A percentile compares a stretch with the other conserved stretches of the same genome.
Evolutionary conservation across 2,113 vertebrate genomes (phyloP).

Genomic region (Crotophaga sulcirostris): DNA sequence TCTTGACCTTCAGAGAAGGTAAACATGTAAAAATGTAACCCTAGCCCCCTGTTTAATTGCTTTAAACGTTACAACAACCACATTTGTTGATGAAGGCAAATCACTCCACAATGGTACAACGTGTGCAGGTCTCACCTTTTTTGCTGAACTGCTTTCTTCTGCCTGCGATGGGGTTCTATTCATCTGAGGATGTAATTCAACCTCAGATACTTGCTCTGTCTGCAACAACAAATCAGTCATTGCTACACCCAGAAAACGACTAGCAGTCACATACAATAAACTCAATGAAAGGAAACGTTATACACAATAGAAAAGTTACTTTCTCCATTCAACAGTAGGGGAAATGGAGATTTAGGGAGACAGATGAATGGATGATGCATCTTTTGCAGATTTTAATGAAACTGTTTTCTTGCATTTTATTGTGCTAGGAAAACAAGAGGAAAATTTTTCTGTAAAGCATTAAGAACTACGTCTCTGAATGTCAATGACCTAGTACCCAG

Average conservation of each 20-base stretch:
- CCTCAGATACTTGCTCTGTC: constrained; percentile 79
- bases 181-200: constrained; percentile 71
- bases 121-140: constrained; percentile 79
- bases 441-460: background rate
- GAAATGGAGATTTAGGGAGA: constrained; percentile 3
- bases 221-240: constrained; percentile 73
- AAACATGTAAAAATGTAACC: constrained; percentile 21
- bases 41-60: background rate
- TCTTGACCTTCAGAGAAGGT: constrained; percentile 35
- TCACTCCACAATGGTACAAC: background rate
- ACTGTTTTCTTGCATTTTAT: background rate
- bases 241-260: constrained; percentile 28
- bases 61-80: background rate
- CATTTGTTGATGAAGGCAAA: background rate
- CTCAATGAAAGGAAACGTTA: constrained; percentile 28
- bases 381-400: constrained; percentile 11
- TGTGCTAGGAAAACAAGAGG: background rate
- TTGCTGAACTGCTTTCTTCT: constrained; percentile 79
- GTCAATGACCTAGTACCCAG: background rate
- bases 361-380: background rate
- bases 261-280: constrained; percentile 35
- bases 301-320: constrained; percentile 38
- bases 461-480: background rate
- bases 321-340: constrained; percentile 2
- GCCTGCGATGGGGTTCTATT: constrained; percentile 70